Base-by-base conservation (phyloP, 2,113 vertebrate species). In the Ammodytes marinus region DNA sequence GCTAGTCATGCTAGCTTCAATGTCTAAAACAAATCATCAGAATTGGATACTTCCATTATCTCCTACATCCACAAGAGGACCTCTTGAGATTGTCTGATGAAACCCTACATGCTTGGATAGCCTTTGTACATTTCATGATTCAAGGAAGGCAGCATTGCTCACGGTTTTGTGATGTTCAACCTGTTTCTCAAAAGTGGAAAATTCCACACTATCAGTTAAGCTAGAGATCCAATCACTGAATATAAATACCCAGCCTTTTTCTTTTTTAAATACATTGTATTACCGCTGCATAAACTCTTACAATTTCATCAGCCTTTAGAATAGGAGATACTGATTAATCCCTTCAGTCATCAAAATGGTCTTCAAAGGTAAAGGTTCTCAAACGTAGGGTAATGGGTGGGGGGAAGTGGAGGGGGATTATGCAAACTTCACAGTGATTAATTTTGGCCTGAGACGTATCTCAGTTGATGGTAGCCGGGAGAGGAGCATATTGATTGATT, bases 401-500 rank as follows among this genome's bases (percentile, higher is more conserved):
- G 59, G 71, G 75, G 74, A 1, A 37, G 58, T 3, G 45, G 60
- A 35, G 74, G 83, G 86, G 83, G 87, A 91, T 94, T 94, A 94
- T 94, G 93, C 93, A 92, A 93, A 95, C 91, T 92, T 94, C 90
- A 80, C 90, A 83, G 86, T 94, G 93, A 95, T 95, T 95, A 92
- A 94, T 95, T 93, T 93, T 86, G 88, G 87, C 87, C 90, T 81
- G 88, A 88, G 84, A 91, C 70, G 74, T 93, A 94, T 93, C 92
- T 90, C 80, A 69, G 58, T 69, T 86, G 91, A 93, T 87, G 90
- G 77, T 81, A 86, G 86, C 84, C 14, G 50, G 75, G 91, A 91
- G 92, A 93, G 84, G 89, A 93, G 89, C 86, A 69, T 89, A 92
- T 91, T 95, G 95, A 96, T 95, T 95, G 94, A 96, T 96, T 94